Evolutionary conservation across 1,140 invertebrate species (phyloP).

Genomic region (Dendrolimus kikuchii): DNA sequence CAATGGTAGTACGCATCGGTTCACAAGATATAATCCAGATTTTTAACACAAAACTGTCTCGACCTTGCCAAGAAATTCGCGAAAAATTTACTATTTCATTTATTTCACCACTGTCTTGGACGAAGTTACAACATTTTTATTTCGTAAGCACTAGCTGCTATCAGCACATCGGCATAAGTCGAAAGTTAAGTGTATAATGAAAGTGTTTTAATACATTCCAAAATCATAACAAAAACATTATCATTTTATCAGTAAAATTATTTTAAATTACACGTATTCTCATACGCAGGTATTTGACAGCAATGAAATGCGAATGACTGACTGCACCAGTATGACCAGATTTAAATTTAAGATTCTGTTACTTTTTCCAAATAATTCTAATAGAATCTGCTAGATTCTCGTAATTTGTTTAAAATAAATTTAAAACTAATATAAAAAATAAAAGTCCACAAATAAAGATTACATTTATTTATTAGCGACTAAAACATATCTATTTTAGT

Average conservation of each 20-base stretch:
- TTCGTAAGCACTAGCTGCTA: conserved; percentile 24
- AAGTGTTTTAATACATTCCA: conserved; percentile 24
- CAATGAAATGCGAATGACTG: conserved; percentile 27
- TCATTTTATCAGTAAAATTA: conserved; percentile 41
- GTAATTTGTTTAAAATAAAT: too few species aligned
- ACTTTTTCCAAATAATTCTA: too few species aligned
- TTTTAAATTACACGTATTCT: conserved; percentile 25
- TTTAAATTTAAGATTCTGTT: too few species aligned
- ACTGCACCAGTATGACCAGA: too few species aligned
- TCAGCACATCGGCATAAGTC: conserved; percentile 4
- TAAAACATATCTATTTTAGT: too few species aligned
- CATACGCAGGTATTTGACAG: conserved; percentile 43
- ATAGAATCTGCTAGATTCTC: too few species aligned
- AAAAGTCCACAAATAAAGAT: too few species aligned
- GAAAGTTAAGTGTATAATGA: conserved; percentile 16
- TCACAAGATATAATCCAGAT: conserved; percentile 26
- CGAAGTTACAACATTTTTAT: conserved; percentile 34
- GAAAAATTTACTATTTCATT: conserved; percentile 20
- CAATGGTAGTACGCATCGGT: conserved; percentile 36
- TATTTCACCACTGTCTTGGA: conserved; percentile 23
- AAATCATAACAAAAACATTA: conserved; percentile 57
- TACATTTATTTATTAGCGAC: too few species aligned
- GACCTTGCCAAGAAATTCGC: conserved; percentile 42
- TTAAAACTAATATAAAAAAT: too few species aligned
- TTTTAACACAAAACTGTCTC: conserved; percentile 24